A percentile compares a stretch with the other conserved stretches of the same genome.
phyloP scores from a whole-genome alignment of 1,140 invertebrate genomes.

The Pristionchus pacificus region DNA sequence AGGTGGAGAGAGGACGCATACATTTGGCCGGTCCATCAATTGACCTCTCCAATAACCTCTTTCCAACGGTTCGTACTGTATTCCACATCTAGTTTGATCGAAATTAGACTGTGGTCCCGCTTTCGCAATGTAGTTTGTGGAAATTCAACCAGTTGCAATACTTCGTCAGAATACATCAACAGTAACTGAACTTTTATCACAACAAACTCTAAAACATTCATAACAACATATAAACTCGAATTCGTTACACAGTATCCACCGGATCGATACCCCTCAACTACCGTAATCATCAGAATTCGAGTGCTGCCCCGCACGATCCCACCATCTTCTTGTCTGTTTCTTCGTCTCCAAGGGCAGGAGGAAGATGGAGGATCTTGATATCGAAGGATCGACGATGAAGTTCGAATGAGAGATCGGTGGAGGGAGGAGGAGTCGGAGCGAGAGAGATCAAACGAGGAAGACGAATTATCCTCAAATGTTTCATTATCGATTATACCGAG shows the following conservation, averaged over 20 bases:
- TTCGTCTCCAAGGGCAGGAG: slow-evolving; percentile 35
- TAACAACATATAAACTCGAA: too few species aligned
- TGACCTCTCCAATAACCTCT: too few species aligned
- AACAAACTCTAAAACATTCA: too few species aligned
- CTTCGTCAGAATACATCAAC: neutral
- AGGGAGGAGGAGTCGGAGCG: slow-evolving; percentile 26
- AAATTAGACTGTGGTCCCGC: too few species aligned
- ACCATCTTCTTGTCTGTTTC: neutral
- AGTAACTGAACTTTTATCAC: neutral
- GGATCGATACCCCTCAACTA: too few species aligned
- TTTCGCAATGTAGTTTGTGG: too few species aligned
- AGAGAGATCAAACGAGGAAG: slow-evolving; percentile 39
- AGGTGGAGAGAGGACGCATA: slow-evolving; percentile 11
- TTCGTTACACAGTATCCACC: too few species aligned
- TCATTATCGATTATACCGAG: slow-evolving; percentile 8
- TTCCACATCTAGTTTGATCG: too few species aligned
- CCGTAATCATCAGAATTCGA: too few species aligned
- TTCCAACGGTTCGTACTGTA: too few species aligned
- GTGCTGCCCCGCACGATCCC: neutral
- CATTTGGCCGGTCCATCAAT: slow-evolving; percentile 12
- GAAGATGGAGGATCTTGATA: slow-evolving; percentile 41
- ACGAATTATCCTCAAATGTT: slow-evolving; percentile 39
- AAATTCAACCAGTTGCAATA: slow-evolving; percentile 2
- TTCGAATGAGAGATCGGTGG: slow-evolving; percentile 42
- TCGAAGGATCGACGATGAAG: slow-evolving; percentile 36